A percentile compares a stretch with the other conserved stretches of the same genome.
Conservation (phyloP, 2,113 vertebrate genomes). For the Chunga burmeisteri region DNA sequence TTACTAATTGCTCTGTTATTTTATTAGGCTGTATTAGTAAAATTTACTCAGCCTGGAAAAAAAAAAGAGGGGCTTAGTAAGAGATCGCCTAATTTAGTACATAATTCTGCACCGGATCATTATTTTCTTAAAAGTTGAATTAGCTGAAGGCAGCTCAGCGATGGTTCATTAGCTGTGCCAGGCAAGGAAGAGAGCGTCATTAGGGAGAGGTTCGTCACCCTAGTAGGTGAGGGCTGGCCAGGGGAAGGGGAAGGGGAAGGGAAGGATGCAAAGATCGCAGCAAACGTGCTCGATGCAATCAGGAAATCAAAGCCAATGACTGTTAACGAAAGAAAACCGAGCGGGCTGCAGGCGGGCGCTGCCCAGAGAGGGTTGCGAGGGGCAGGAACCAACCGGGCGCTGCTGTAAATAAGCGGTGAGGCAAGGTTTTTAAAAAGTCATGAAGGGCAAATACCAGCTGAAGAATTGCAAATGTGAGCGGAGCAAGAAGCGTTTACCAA, state of each 20-base stretch:
- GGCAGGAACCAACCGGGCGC: not conserved
- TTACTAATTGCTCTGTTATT: constrained; percentile 60
- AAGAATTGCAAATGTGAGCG: not conserved
- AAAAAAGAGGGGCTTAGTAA: constrained; percentile 46
- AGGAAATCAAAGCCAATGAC: not conserved
- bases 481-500: not conserved
- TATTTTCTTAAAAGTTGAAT: constrained; percentile 70
- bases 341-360: not conserved
- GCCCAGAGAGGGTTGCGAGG: not conserved
- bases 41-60: constrained; percentile 40
- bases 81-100: constrained; percentile 70
- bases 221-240: constrained; percentile 40
- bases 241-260: not conserved
- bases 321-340: not conserved
- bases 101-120: constrained; percentile 60
- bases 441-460: not conserved
- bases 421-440: not conserved
- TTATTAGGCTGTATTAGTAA: constrained; percentile 55
- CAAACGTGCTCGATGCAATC: not conserved
- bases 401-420: not conserved
- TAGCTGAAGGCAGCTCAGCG: constrained; percentile 64
- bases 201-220: constrained; percentile 40
- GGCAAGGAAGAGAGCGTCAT: constrained; percentile 40
- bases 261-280: not conserved
- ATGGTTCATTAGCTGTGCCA: constrained; percentile 46